phyloP scores from a whole-genome alignment of 2,113 vertebrate species.

The Cynocephalus volans region DNA sequence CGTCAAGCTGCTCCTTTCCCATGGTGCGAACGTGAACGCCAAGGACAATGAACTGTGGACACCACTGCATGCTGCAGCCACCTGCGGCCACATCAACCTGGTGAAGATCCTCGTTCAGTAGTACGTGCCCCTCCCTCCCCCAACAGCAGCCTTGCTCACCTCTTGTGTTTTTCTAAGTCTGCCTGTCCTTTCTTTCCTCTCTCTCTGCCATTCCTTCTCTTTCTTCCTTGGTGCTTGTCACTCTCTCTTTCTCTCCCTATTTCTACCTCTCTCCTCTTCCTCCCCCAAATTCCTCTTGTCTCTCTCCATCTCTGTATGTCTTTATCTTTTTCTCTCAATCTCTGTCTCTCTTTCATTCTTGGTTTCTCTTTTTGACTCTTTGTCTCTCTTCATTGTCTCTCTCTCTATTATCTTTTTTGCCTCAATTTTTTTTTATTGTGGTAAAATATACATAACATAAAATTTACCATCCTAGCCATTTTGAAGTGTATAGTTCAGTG shows the following conservation, averaged over 20 bases:
- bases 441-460: not conserved
- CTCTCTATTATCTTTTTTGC: not conserved
- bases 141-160: not conserved
- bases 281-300: too few relatives aligned
- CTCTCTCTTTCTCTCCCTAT: not conserved
- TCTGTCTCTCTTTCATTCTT: not conserved
- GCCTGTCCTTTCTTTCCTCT: not conserved
- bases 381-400: not conserved
- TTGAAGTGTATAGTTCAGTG: not conserved
- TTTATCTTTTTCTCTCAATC: not conserved
- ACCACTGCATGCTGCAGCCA: conserved; percentile 96
- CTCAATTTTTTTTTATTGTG: not conserved
- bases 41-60: conserved; percentile 99
- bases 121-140: conserved; percentile 89
- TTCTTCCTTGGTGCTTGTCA: not conserved
- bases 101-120: conserved; percentile 97
- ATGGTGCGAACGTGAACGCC: conserved; percentile 95
- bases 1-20: conserved; percentile 95
- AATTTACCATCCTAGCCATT: not conserved
- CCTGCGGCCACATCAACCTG: conserved; percentile 96
- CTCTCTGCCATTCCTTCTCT: not conserved
- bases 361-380: not conserved
- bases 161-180: not conserved
- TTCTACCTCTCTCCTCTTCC: not conserved
- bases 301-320: not conserved